phyloP scores from a whole-genome alignment of 2,888 invertebrate species.

The Eristalis intricaria region DNA sequence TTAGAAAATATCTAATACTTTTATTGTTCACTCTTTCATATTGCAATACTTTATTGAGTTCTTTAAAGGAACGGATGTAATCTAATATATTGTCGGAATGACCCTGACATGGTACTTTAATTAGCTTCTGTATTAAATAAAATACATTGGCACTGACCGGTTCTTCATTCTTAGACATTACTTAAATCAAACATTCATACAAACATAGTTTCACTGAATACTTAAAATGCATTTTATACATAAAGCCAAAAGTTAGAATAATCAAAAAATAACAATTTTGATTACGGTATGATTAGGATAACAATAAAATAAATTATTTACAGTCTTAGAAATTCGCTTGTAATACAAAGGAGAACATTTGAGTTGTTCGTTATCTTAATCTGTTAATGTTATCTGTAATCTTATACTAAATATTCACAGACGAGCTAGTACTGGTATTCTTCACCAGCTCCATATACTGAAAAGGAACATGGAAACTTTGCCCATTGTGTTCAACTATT shows the following conservation, averaged over 20 bases:
- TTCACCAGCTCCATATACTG: slow-evolving; percentile 89
- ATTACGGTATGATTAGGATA: slow-evolving; percentile 14
- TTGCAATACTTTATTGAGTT: slow-evolving; percentile 57
- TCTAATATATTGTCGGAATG: slow-evolving; percentile 30
- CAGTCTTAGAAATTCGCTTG: slow-evolving; percentile 75
- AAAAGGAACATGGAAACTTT: slow-evolving; percentile 90
- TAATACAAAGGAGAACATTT: slow-evolving; percentile 53
- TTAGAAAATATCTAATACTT: slow-evolving; percentile 3
- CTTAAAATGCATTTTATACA: slow-evolving; percentile 45
- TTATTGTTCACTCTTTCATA: slow-evolving; percentile 62
- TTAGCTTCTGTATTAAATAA: slow-evolving; percentile 39
- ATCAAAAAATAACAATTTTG: slow-evolving; percentile 4
- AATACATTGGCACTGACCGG: slow-evolving; percentile 65
- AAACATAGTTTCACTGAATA: slow-evolving; percentile 29
- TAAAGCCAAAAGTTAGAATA: slow-evolving; percentile 8
- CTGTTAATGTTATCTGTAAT: slow-evolving; percentile 43
- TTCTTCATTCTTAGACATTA: slow-evolving; percentile 26
- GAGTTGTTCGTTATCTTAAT: slow-evolving; percentile 9
- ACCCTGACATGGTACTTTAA: slow-evolving; percentile 45
- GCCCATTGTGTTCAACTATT: slow-evolving; percentile 90
- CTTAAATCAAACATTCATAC: slow-evolving; percentile 8
- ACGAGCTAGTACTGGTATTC: slow-evolving; percentile 73
- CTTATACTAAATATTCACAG: slow-evolving; percentile 74
- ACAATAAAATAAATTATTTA: slow-evolving; percentile 75
- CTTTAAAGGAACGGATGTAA: background rate